Conservation (phyloP, 2,888 invertebrate species). For the Hermaeophaga mercurialis region DNA sequence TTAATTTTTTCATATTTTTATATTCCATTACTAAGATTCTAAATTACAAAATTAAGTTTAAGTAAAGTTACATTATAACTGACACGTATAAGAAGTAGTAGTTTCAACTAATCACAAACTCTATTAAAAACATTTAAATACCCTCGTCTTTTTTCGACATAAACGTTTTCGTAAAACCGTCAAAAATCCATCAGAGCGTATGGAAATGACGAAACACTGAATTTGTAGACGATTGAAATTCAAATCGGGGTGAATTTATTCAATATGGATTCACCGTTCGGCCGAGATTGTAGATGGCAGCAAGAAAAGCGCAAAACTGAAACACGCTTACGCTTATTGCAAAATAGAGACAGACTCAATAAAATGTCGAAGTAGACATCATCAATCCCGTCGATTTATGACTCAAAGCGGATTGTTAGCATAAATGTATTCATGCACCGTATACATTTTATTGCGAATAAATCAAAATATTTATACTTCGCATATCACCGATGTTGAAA, state of each 20-base stretch:
- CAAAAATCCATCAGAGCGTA: neutral
- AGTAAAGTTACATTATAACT: no score
- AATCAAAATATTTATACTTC: neutral
- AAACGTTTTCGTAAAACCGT: neutral
- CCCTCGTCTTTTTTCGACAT: no score
- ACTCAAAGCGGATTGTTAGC: constrained; percentile 8
- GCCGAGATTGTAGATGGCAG: neutral
- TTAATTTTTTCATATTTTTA: no score
- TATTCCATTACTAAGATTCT: no score
- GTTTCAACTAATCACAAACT: no score
- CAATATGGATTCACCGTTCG: neutral
- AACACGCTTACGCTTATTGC: neutral
- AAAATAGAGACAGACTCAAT: constrained; percentile 9
- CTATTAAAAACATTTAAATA: no score
- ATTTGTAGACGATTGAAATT: neutral
- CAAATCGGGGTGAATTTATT: neutral
- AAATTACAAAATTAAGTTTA: no score
- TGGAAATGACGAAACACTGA: neutral
- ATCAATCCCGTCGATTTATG: constrained; percentile 9
- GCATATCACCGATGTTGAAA: neutral
- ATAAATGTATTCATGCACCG: constrained; percentile 2
- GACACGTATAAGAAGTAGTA: no score
- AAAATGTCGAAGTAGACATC: neutral
- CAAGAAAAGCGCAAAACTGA: neutral
- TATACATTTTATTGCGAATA: neutral